These are phyloP conservation scores for Beroe forskalii DNA, from an alignment of 37 sponge, comb jelly and placozoan genomes.

Conservation along the genomic window DNA sequence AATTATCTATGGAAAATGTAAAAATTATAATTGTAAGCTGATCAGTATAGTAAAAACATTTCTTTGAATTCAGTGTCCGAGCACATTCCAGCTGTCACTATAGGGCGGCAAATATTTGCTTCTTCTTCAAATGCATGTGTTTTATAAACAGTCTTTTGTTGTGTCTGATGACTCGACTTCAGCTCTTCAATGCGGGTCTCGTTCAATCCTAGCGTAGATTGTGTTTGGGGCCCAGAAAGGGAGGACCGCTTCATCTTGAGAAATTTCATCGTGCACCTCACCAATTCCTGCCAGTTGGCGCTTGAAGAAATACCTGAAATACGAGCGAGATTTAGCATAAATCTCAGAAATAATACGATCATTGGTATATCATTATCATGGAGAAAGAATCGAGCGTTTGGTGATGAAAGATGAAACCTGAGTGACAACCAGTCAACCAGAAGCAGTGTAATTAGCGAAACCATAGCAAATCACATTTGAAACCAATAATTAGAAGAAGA, in stretches of 20 bases:
- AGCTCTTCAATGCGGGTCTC: neutral
- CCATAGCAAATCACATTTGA: no score
- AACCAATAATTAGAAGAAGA: no score
- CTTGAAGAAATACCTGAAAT: constrained; percentile 53
- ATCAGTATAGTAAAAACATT: neutral
- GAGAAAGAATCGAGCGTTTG: no score
- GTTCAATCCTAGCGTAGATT: neutral
- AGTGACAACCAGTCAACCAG: no score
- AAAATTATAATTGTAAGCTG: neutral
- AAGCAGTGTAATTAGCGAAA: no score
- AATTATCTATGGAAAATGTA: neutral
- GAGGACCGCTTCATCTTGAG: neutral
- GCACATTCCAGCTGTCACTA: no score
- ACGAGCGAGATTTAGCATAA: neutral
- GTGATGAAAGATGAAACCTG: no score
- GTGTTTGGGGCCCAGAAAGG: constrained; percentile 47
- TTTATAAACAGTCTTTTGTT: constrained; percentile 12
- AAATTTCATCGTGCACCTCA: constrained; percentile 16
- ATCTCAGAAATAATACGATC: no score
- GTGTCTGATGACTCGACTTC: neutral
- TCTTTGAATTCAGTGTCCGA: no score
- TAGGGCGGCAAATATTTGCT: no score
- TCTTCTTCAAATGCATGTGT: neutral
- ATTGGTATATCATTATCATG: no score
- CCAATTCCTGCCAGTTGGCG: constrained; percentile 19